Percentiles rank a stretch among this genome's conserved stretches.
Conservation (phyloP, 2,888 invertebrate species). For the Drosophila niveifrons region DNA sequence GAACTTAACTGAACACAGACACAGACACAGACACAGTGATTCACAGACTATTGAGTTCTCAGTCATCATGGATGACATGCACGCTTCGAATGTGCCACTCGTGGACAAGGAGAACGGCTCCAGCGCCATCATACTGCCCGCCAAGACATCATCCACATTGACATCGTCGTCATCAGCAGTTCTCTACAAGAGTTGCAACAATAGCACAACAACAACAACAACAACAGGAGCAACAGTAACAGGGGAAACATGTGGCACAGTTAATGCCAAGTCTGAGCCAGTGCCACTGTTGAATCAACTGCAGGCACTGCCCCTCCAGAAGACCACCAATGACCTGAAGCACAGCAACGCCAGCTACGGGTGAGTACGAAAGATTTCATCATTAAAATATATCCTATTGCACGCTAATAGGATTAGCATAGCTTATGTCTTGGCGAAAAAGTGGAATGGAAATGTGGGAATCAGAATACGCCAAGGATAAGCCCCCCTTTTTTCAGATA, state of each 20-base stretch:
- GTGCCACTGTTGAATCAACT: conserved; percentile 67
- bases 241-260: conserved; percentile 13
- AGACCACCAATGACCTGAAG: conserved; percentile 64
- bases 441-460: not conserved
- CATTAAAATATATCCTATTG: conserved; percentile 12
- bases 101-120: conserved; percentile 57
- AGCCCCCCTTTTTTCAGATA: not conserved
- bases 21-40: conserved; percentile 11
- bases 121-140: conserved; percentile 63
- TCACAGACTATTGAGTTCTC: conserved; percentile 3
- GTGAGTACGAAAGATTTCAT: conserved; percentile 54
- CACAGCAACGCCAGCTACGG: conserved; percentile 51
- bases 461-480: not conserved
- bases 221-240: conserved; percentile 28
- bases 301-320: conserved; percentile 53
- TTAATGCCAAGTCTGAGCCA: conserved; percentile 60
- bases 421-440: conserved; percentile 35
- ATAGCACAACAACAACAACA: conserved; percentile 38
- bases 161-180: conserved; percentile 45
- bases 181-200: conserved; percentile 54
- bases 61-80: conserved; percentile 63
- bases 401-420: conserved; percentile 60
- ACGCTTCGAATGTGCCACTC: conserved; percentile 59
- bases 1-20: conserved; percentile 12
- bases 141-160: conserved; percentile 25